These are phyloP conservation scores for Terebella lapidaria DNA, from an alignment of 2,888 invertebrate species.

Conservation along the genomic window DNA sequence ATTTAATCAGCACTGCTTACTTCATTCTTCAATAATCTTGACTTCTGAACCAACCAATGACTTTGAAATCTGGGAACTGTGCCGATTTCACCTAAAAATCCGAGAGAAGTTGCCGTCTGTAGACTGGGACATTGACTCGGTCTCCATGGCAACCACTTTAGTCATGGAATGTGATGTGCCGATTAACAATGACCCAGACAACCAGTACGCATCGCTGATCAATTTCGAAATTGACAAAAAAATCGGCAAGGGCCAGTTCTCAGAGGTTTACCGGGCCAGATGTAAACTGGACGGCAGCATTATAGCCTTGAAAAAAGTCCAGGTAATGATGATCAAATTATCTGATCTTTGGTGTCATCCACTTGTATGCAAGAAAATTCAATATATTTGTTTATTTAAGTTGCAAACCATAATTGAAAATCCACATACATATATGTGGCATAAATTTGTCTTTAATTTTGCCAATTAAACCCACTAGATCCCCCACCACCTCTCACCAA, in stretches of 20 bases:
- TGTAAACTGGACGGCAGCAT: conserved; percentile 51
- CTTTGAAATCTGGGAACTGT: too few species aligned
- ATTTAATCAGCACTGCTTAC: too few species aligned
- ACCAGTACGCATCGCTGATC: conserved; percentile 11
- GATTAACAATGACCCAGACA: conserved; percentile 10
- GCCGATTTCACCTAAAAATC: too few species aligned
- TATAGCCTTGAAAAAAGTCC: conserved; percentile 63
- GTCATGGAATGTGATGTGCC: conserved; percentile 10
- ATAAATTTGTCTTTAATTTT: too few species aligned
- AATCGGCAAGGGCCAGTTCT: conserved; percentile 64
- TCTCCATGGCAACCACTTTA: background rate
- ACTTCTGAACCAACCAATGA: too few species aligned
- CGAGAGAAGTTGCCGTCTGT: too few species aligned
- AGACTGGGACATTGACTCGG: too few species aligned
- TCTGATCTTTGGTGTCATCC: background rate
- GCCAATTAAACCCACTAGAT: too few species aligned
- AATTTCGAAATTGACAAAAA: conserved; percentile 59
- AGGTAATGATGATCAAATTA: too few species aligned
- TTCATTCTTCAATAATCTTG: too few species aligned
- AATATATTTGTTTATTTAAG: background rate
- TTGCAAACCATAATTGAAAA: background rate
- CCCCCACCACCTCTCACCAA: too few species aligned
- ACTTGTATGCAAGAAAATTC: background rate
- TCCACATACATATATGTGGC: too few species aligned
- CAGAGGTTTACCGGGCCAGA: conserved; percentile 59